Percentiles rank a stretch among this genome's conserved stretches.
Conservation (phyloP, 2,797 vertebrate species). For the Alca torda region DNA sequence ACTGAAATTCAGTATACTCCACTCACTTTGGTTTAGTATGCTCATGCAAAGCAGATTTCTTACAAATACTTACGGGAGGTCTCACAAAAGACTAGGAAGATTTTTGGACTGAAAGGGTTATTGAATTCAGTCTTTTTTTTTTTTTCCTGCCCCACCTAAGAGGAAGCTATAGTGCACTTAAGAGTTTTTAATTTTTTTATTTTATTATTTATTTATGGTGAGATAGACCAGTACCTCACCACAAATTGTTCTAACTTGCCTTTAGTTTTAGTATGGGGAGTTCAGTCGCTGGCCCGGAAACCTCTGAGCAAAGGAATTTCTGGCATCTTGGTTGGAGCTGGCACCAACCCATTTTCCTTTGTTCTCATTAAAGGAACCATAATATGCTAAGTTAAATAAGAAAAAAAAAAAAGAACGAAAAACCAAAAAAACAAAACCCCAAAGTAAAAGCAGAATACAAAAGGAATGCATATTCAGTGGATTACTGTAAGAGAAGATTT, state of each 20-base stretch:
- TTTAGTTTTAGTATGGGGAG: neutral
- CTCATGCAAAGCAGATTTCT: neutral
- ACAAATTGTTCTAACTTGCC: conserved; percentile 16
- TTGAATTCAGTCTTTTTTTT: neutral
- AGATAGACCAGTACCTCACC: neutral
- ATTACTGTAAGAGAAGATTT: neutral
- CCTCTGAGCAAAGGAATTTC: conserved; percentile 61
- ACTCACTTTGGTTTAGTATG: neutral
- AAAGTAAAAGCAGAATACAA: neutral
- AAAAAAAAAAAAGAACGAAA: neutral
- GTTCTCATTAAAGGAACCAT: conserved; percentile 60
- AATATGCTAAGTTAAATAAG: conserved; percentile 29
- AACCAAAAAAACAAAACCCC: neutral
- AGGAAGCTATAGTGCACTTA: neutral
- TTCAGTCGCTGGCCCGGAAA: conserved; percentile 40
- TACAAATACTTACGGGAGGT: neutral
- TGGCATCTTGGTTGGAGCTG: conserved; percentile 57
- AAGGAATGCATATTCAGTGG: neutral
- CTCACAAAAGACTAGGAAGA: neutral
- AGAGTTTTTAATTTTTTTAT: neutral
- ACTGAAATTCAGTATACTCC: neutral
- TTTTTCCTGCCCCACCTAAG: rapidly evolving
- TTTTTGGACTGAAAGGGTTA: neutral
- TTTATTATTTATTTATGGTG: neutral
- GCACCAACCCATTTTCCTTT: conserved; percentile 56